Evolutionary conservation across 2,797 vertebrate species (phyloP).

Genomic region (Hydrolagus colliei): DNA sequence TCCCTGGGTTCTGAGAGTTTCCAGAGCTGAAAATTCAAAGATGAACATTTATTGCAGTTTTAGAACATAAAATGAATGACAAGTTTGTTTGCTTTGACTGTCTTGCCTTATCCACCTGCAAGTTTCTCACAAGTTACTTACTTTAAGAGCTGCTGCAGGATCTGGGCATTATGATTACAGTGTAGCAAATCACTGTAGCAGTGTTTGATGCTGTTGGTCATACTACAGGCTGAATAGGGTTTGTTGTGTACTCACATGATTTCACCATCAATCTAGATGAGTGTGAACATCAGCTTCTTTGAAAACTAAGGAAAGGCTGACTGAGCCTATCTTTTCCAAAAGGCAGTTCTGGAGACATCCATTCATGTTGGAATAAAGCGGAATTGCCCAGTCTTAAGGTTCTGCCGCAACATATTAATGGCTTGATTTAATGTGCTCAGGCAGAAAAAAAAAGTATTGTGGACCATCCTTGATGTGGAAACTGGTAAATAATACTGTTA

Average conservation of each 20-base stretch:
- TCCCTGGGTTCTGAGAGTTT: not conserved
- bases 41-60: not conserved
- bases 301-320: not conserved
- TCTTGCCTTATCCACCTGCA: not conserved
- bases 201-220: not conserved
- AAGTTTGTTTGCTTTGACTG: conserved; percentile 1
- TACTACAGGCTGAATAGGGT: not conserved
- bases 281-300: not conserved
- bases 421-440: not conserved
- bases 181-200: not conserved
- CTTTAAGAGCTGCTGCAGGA: not conserved
- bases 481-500: not conserved
- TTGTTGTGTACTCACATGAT: not conserved
- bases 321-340: not conserved
- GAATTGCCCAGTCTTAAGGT: not conserved
- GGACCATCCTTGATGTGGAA: not conserved
- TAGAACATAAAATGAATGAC: not conserved
- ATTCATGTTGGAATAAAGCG: not conserved
- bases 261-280: not conserved
- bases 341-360: not conserved
- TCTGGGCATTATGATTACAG: not conserved
- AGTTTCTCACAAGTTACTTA: not conserved
- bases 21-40: not conserved
- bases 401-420: not conserved
- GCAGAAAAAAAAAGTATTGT: not conserved